A percentile compares a stretch with the other conserved stretches of the same genome.
phyloP scores from a whole-genome alignment of 2,113 vertebrate genomes.

The Camelus dromedarius region DNA sequence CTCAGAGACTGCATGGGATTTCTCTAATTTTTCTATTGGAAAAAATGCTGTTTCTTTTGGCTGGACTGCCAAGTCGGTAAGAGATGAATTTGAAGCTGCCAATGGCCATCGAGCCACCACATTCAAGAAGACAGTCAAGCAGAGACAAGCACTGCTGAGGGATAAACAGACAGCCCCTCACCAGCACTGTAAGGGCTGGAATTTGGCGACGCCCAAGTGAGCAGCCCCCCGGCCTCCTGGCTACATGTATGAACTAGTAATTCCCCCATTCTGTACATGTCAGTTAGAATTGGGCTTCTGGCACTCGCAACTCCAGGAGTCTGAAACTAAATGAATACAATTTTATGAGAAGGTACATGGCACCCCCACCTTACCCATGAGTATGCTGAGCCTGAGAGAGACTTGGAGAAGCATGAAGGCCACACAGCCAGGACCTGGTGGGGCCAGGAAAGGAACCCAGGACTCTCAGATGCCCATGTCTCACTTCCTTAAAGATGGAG shows the following conservation, averaged over 20 bases:
- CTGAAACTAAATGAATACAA: background rate
- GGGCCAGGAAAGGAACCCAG: background rate
- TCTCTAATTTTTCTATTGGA: background rate
- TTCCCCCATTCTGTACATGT: background rate
- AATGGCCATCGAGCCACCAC: background rate
- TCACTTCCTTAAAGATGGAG: too few species aligned
- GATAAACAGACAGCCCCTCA: background rate
- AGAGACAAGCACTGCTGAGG: background rate
- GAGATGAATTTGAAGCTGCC: background rate
- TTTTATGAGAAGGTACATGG: background rate
- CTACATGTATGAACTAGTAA: background rate
- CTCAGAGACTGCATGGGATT: background rate
- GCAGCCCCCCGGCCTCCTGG: background rate
- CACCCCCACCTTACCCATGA: background rate
- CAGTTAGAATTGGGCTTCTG: background rate
- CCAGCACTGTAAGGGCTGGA: background rate
- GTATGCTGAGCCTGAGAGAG: background rate
- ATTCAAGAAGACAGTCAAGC: background rate
- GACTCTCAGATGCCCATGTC: background rate
- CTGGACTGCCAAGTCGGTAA: background rate
- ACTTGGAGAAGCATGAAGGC: background rate
- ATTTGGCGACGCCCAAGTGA: fast-evolving
- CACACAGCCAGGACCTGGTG: background rate
- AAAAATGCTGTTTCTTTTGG: background rate
- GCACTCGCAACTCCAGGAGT: background rate